Conservation (phyloP, 2,888 invertebrate species). For the Dexiosoma caninum region DNA sequence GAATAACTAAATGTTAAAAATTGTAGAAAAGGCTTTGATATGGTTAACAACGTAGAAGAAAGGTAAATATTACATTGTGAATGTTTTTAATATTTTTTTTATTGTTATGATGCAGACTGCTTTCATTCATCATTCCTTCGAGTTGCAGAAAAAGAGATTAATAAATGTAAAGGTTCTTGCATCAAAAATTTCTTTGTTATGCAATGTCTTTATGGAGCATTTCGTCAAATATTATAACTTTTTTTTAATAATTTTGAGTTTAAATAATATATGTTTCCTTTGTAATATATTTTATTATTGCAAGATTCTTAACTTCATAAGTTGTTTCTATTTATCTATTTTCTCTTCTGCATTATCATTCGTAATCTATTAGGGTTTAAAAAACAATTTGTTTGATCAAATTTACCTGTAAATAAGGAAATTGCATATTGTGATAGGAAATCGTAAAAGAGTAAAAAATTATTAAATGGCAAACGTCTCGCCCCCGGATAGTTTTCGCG, state of each 20-base stretch:
- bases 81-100: neutral
- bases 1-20: constrained; percentile 31
- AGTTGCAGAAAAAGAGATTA: neutral
- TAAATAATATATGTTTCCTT: neutral
- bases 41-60: constrained; percentile 40
- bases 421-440: no score
- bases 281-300: constrained; percentile 6
- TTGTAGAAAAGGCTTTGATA: constrained; percentile 12
- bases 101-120: neutral
- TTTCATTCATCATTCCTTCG: neutral
- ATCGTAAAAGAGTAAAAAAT: no score
- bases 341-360: neutral
- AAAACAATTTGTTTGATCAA: no score
- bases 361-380: neutral
- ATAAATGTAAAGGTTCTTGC: constrained; percentile 8
- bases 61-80: constrained; percentile 39
- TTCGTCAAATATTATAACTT: neutral
- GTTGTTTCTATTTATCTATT: neutral
- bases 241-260: no score
- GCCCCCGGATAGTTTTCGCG: no score
- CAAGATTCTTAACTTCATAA: neutral
- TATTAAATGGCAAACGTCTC: no score
- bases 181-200: constrained; percentile 29
- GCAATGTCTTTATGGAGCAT: constrained; percentile 48
- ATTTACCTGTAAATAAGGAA: no score